Base-by-base conservation (phyloP, 1,140 invertebrate species). In the Drosophila orosa region DNA sequence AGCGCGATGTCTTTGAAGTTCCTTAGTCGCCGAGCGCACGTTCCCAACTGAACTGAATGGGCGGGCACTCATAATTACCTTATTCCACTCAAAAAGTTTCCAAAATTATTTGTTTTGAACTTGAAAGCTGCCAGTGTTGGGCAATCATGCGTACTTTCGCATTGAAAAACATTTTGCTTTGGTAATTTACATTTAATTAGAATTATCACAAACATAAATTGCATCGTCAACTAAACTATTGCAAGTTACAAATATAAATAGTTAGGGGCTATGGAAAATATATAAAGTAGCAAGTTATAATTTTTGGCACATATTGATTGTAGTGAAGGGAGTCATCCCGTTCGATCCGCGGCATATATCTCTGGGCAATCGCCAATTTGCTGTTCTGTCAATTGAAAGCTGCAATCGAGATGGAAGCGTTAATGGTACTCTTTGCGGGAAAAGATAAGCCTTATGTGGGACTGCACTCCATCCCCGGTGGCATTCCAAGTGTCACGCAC, bases 191-290 rank as follows among this genome's bases (percentile, higher is more conserved):
- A 55, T 80, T 90, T 85, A 79, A 79, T 85, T 80, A 68, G 19
- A 78, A 78, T 90, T 85, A 89, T 89, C 77, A 89, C 86, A 90
- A 89, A 85, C 63, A 84, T 71, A 78, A 84, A 81, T 85, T 59
- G 74, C 66, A 68, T 75, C 37, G 31, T 35, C 39, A 76, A 79
- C 71, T 87, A 73, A 86, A 79, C 56, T 66, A 78, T 80, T 77
- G 63, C 72, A 84, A 57, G 25, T 77, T 75, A 66, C 40, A 74
- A 62, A 44, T 84, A 83, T 84, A 85, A 80, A 67, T 74, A 81
- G 79, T 82, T 67, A 87, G 71, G 35, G 47, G 42, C 63, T 78
- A 83, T 25, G 5, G 71, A 83, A 84, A 75, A 86, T 76, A 78
- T 40, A 62, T 71, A 58, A 50, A 58, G 57, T 65, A 50, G 47